Evolutionary conservation across 2,888 invertebrate genomes (phyloP), one percentile per base, ranked within the genome.

Genomic region (Lepidocyrtinus sp.): DNA sequence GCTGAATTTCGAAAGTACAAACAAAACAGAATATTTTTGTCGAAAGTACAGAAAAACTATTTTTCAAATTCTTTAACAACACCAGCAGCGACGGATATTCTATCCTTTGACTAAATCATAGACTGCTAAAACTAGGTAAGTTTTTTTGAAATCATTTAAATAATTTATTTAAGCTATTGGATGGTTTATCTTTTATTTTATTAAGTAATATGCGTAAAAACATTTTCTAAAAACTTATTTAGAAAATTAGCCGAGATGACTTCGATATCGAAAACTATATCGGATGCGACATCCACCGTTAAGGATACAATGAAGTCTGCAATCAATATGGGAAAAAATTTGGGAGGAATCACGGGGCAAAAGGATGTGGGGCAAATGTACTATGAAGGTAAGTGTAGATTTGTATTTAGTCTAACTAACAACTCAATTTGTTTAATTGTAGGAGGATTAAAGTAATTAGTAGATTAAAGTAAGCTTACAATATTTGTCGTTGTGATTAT

Each of bases 221-320:
- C n/a, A n/a, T n/a, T n/a, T n/a, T n/a, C n/a, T n/a, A n/a, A n/a
- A n/a, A n/a, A n/a, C n/a, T n/a, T n/a, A n/a, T n/a, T n/a, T n/a
- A n/a, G n/a, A n/a, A n/a, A 36, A 36, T 36, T 36, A 36, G 22
- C 55, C 36, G 62, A 15, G 59, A 85, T 82, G 83, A 83, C 82
- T 64, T 83, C 85, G 67, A 84, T 86, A 27, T 86, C 86, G 19
- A 86, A 86, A 69, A 86, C 86, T 17, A 86, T 86, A 63, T 84
- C 86, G 24, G 86, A 86, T 65, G 86, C 86, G 1, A 85, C 86
- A 21, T 79, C 82, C 59, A 85, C 83, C 17, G 86, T 86, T 3
- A 81, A 83, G 67, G 86, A 86, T 62, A 82, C 86, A 3, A 86
- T 86, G 85, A 86, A 86, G 74, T 82, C 83, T 45, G 86, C 86